Base-by-base conservation (phyloP, 2,113 vertebrate genomes). In the Aramus guarauna region DNA sequence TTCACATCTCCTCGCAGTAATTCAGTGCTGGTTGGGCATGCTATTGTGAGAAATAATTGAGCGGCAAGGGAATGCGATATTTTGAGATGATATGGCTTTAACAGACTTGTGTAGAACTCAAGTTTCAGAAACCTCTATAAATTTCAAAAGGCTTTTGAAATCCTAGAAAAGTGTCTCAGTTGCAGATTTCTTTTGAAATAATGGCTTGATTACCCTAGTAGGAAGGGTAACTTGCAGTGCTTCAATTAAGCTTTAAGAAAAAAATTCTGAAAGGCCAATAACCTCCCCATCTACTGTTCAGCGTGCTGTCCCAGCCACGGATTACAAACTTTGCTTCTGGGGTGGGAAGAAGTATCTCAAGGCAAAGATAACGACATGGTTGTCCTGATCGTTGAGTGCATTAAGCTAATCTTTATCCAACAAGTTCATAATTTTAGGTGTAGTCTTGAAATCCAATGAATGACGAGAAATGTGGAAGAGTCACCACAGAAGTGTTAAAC, bases 101-200 rank as follows among this genome's bases (percentile, higher is more conserved):
- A 91, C n/a, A 68, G 76, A 82, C n/a, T 47, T 24, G 21, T 8
- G 77, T 55, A 67, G 36, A 96, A 95, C 68, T 90, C 63, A 36
- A 8, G 11, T 76, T 90, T 87, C 71, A 95, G 80, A 95, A 87
- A 63, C 6, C 43, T 96, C 64, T 72, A 10, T 36, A 88, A 60
- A 88, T 92, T 77, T 92, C 56, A 91, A 88, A 95, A 92, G 27
- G 78, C 66, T 95, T 97, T 83, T 96, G 76, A 95, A 95, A 94
- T 85, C 71, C 56, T 59, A 85, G 63, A 15, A 19, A 53, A 74
- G 41, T 77, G 56, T 60, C 64, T 67, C 4, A 6, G 66, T 41
- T 68, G 68, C 75, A 63, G 64, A 77, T 53, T 67, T 30, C 50
- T 69, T 85, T 66, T 90, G 74, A 95, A 85, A 97, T 26, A 45